Conservation (phyloP, 1,140 invertebrate genomes). For the Muscidifurax raptorellus region DNA sequence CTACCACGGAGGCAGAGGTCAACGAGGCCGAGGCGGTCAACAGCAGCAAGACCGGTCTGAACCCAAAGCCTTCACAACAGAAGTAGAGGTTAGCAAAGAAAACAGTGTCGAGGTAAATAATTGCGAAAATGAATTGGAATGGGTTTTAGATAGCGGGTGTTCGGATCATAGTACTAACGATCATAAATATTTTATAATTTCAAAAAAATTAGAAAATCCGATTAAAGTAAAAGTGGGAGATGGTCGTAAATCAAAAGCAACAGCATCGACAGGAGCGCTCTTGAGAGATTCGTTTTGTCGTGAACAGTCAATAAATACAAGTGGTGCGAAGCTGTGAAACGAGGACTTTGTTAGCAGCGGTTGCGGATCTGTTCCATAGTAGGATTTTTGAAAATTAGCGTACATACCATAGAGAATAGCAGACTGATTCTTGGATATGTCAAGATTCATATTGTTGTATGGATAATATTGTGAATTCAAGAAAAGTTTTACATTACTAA, state of each 20-base stretch:
- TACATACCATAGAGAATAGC: too few species aligned
- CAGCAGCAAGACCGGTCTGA: constrained; percentile 13
- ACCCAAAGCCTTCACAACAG: neutral
- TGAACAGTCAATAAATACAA: too few species aligned
- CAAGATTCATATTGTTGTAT: too few species aligned
- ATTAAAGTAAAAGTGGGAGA: constrained; percentile 54
- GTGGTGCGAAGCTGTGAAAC: too few species aligned
- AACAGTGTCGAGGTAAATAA: constrained; percentile 50
- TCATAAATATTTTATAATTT: constrained; percentile 48
- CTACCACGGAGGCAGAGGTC: neutral
- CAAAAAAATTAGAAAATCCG: constrained; percentile 25
- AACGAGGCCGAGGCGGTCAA: constrained; percentile 6
- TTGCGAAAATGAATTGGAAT: constrained; percentile 34
- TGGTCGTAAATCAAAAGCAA: constrained; percentile 35
- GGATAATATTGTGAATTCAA: too few species aligned
- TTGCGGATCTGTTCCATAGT: too few species aligned
- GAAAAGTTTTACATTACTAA: too few species aligned
- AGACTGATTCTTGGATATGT: too few species aligned
- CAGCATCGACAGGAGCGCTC: too few species aligned
- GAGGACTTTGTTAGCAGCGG: too few species aligned
- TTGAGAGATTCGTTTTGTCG: too few species aligned
- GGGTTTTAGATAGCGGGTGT: constrained; percentile 54
- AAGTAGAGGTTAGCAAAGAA: neutral
- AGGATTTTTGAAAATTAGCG: too few species aligned
- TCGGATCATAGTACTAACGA: constrained; percentile 54